Evolutionary conservation across 2,113 vertebrate species (phyloP).

Genomic region (Geococcyx californianus): DNA sequence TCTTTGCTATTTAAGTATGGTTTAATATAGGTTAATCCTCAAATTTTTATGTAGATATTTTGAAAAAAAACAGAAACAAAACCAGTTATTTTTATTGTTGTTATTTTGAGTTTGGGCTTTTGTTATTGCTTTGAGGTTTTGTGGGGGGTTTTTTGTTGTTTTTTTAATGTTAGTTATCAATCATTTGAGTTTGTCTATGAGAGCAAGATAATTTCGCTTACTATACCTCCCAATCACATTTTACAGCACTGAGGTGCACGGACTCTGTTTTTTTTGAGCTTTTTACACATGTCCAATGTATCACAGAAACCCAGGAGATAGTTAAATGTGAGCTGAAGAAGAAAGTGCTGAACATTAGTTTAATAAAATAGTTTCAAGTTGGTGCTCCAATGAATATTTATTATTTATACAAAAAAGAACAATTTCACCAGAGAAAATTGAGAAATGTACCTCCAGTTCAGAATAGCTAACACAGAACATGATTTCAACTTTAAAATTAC

Average conservation of each 20-base stretch:
- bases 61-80: not conserved
- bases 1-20: not conserved
- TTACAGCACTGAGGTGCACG: not conserved
- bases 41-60: not conserved
- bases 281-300: not conserved
- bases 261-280: not conserved
- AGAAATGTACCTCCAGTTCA: not conserved
- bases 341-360: not conserved
- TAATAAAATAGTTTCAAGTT: not conserved
- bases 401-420: not conserved
- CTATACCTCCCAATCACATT: not conserved
- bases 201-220: not conserved
- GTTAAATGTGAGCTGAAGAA: not conserved
- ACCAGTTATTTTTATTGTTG: not conserved
- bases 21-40: not conserved
- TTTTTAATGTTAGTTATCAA: not conserved
- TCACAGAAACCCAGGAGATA: not conserved
- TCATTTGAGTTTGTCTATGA: not conserved
- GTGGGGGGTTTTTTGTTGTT: not conserved
- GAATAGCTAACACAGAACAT: not conserved
- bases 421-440: not conserved
- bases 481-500: not conserved
- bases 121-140: not conserved
- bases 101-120: fast-evolving
- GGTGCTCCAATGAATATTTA: not conserved